Conservation (phyloP, 2,113 vertebrate genomes). For the Seriola rivoliana region DNA sequence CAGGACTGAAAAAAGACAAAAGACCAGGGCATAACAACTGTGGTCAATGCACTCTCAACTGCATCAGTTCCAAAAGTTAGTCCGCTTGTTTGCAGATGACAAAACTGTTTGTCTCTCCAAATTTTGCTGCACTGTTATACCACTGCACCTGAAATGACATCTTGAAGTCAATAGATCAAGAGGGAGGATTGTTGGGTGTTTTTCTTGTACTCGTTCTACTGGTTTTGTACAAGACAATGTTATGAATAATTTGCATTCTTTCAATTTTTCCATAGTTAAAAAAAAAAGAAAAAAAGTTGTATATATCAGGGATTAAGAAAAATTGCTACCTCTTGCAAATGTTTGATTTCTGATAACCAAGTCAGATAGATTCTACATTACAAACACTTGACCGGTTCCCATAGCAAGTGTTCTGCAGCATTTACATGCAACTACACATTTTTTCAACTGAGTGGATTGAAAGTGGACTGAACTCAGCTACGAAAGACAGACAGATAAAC, state of each 20-base stretch:
- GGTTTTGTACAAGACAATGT: neutral
- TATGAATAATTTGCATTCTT: neutral
- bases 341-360: neutral
- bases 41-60: conserved; percentile 58
- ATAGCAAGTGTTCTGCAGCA: neutral
- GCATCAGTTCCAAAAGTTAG: conserved; percentile 15
- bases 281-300: no score
- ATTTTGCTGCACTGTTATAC: neutral
- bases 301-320: neutral
- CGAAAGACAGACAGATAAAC: conserved; percentile 42
- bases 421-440: neutral
- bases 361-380: neutral
- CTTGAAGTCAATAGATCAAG: neutral
- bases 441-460: conserved; percentile 38
- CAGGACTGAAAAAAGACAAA: conserved; percentile 29
- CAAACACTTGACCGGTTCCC: neutral
- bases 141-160: no score
- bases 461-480: conserved; percentile 59
- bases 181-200: neutral
- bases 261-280: neutral
- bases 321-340: no score
- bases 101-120: neutral
- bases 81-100: conserved; percentile 38
- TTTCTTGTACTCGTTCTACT: no score
- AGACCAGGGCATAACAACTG: conserved; percentile 19